Conservation (phyloP, 2,797 vertebrate genomes). For the Coendou prehensilis region DNA sequence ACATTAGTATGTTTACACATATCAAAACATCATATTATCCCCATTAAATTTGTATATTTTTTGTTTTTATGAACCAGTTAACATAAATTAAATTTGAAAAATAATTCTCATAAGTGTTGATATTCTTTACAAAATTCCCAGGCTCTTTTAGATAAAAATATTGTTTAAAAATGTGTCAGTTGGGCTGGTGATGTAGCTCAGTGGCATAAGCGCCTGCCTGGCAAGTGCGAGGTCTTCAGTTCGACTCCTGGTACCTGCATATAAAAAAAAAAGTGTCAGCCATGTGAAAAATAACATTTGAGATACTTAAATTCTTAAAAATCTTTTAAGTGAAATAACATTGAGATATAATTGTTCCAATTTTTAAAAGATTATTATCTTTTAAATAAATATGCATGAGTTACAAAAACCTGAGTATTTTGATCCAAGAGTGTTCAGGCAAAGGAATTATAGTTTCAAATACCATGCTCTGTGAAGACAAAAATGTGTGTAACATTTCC, state of each 20-base stretch:
- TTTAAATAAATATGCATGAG: not conserved
- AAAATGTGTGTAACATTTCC: not conserved
- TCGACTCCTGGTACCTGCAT: no score
- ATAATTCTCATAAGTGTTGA: not conserved
- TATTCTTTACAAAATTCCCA: slow-evolving; percentile 50
- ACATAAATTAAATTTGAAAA: not conserved
- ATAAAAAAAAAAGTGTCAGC: not conserved
- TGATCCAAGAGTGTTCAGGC: not conserved
- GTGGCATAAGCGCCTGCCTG: no score
- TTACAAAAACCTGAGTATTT: not conserved
- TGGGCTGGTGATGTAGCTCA: no score
- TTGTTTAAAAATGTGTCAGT: not conserved
- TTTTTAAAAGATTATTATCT: not conserved
- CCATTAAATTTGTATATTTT: not conserved
- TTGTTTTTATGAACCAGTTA: not conserved
- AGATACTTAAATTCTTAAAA: not conserved
- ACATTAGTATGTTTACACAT: not conserved
- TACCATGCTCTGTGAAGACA: not conserved
- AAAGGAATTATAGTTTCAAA: not conserved
- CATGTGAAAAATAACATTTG: not conserved
- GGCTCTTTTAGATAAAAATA: slow-evolving; percentile 15
- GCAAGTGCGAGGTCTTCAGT: no score
- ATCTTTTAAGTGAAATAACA: not conserved
- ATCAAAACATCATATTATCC: not conserved
- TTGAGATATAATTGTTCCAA: not conserved